Base-by-base conservation (phyloP, 2,113 vertebrate genomes). In the Perca schrenkii region DNA sequence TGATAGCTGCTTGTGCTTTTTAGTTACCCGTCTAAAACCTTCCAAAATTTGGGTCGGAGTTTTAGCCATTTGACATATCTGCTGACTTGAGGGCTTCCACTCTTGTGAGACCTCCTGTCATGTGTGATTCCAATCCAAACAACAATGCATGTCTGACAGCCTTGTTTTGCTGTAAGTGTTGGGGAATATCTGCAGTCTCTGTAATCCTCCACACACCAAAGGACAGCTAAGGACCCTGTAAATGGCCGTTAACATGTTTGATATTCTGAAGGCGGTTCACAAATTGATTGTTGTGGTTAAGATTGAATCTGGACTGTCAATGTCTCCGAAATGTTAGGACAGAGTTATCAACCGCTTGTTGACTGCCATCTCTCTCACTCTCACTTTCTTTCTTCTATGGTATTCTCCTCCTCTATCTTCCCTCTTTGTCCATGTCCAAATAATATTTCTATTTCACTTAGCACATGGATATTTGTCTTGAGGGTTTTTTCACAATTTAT, bases 221-320 rank as follows among this genome's bases (percentile, higher is more conserved):
- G 52, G 57, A 74, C 62, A 75, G 74, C 77, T 81, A 87, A 75
- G 25, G 74, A 80, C 87, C 77, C 75, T 3, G 53, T 16, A 43
- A 80, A 78, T 58, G 74, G 58, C 58, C 56, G 73, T 34, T 84
- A 87, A 49, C 46, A 40, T 72, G 86, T 85, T 87, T 83, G 80
- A 82, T 79, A 87, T 90, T 87, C 78, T 83, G 25, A 0, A 25
- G 8, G 64, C 8, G 0, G 28, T 54, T 58, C 6, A 8, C 1
- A 3, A 53, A 85, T 67, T 62, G 74, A 80, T 80, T 82, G 77
- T 73, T 71, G 83, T 61, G 65, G 43, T 77, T 79, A 61, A 61
- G 85, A 89, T 81, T 28, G 62, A 77, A 91, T 91, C 70, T 77
- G 80, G 52, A 79, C 73, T 73, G 76, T 77, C 88, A 91, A 90